Evolutionary conservation across 2,113 vertebrate species (phyloP).

Genomic region (Megaleporinus macrocephalus): DNA sequence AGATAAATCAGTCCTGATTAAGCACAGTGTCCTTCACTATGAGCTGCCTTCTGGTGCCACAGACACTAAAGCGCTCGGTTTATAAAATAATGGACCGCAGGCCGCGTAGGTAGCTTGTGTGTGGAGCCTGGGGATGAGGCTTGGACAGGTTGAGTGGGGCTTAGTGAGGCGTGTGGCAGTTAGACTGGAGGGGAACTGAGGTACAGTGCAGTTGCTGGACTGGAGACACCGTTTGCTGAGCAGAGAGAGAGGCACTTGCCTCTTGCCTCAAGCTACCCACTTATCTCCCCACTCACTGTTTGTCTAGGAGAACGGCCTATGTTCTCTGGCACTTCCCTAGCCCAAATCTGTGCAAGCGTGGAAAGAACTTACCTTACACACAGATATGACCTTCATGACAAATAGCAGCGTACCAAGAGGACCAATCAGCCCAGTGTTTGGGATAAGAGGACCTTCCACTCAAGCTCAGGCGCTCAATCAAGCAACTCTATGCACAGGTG

Average conservation of each 20-base stretch:
- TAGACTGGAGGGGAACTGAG: neutral
- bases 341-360: neutral
- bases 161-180: slow-evolving; percentile 20
- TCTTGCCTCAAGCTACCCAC: slow-evolving; percentile 21
- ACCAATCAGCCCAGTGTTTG: slow-evolving; percentile 19
- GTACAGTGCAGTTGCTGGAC: neutral
- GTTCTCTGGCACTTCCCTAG: slow-evolving; percentile 9
- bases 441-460: slow-evolving; percentile 35
- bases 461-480: slow-evolving; percentile 33
- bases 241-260: neutral
- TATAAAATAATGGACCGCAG: slow-evolving; percentile 6
- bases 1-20: slow-evolving; percentile 36
- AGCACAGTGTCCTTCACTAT: slow-evolving; percentile 21
- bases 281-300: slow-evolving; percentile 41
- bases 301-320: slow-evolving; percentile 37
- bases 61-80: slow-evolving; percentile 21
- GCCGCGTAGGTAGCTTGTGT: neutral
- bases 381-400: slow-evolving; percentile 10
- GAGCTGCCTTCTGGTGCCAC: neutral
- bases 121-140: neutral
- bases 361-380: slow-evolving; percentile 34
- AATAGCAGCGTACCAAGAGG: slow-evolving; percentile 8
- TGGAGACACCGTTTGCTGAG: neutral
- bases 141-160: neutral
- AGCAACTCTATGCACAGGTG: neutral